Base-by-base conservation (phyloP, 1,140 invertebrate genomes). In the Zaprionus capensis region DNA sequence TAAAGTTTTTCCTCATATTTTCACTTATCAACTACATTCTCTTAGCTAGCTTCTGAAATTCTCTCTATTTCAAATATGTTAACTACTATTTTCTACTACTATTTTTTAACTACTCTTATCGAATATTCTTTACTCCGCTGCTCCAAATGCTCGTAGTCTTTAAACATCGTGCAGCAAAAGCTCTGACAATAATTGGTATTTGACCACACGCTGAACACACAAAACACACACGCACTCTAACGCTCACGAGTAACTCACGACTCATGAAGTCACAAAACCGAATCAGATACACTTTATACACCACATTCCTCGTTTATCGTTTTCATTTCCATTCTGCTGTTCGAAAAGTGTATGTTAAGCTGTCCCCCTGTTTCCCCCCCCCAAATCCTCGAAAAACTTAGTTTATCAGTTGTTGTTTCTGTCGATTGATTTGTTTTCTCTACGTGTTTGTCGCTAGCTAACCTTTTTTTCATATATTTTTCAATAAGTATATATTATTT, bases 181-280 rank as follows among this genome's bases (percentile, higher is more conserved):
- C 85, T 88, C 78, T 82, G 81, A 85, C 76, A 91, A 91, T 91
- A 90, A 90, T 90, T 91, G 85, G 85, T 91, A 90, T 90, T 91
- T 80, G 79, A 82, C 69, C 34, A 78, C 64, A 68, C 63, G 34
- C 15, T 17, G 5, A 72, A 49, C 31, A 63, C 53, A 71, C 15
- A 34, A 46, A 44, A 66, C 26, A 38, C 26, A 41, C 63, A 56
- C 73, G 15, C 59, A 53, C 67, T 65, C 49, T 17, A 51, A 46
- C 28, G n/a, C 11, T 61, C 57, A 59, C 56, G 14, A 51, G 12
- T 20, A 5, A 66, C 20, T 44, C 53, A 77, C 62, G 38, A 76
- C 38, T 65, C 68, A 77, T 67, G 49, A 64, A 41, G 24, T 20
- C 67, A 24, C 51, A 28, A 31, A 20, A 34, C 34, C 57, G 5